phyloP scores from a whole-genome alignment of 2,888 invertebrate genomes.

The Monoplex corrugatus region DNA sequence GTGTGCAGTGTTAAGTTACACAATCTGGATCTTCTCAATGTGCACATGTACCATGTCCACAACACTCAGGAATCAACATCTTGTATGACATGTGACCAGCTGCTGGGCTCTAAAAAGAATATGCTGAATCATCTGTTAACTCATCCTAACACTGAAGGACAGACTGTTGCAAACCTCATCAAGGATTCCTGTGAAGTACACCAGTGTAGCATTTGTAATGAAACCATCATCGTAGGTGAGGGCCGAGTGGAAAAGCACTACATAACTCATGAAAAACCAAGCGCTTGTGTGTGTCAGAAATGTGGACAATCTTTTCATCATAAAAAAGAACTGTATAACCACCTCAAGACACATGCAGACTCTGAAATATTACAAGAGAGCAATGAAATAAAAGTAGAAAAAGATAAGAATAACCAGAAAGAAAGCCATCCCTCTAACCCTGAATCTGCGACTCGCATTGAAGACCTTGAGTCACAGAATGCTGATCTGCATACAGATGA shows the following conservation, averaged over 20 bases:
- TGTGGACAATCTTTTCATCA: constrained; percentile 23
- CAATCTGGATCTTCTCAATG: constrained; percentile 26
- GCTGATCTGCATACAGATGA: neutral
- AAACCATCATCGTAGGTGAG: constrained; percentile 18
- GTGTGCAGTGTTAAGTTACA: neutral
- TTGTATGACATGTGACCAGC: neutral
- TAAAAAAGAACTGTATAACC: constrained; percentile 1
- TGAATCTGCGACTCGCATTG: neutral
- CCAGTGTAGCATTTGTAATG: constrained; percentile 17
- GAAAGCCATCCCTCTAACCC: neutral
- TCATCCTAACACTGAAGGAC: neutral
- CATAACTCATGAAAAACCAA: neutral
- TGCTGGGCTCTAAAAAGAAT: constrained; percentile 23
- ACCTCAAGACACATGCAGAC: constrained; percentile 25
- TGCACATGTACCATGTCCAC: constrained; percentile 24
- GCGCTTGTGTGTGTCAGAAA: neutral
- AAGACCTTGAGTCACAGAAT: neutral
- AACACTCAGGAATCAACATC: constrained; percentile 1
- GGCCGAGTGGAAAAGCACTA: constrained; percentile 37
- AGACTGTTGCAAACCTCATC: constrained; percentile 29
- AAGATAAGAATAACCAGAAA: neutral
- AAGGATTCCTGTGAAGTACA: constrained; percentile 20
- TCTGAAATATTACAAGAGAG: neutral
- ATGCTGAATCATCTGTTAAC: constrained; percentile 21
- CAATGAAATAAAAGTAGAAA: neutral